phyloP scores from a whole-genome alignment of 2,113 vertebrate species.

The Cephalopholis sonnerati region DNA sequence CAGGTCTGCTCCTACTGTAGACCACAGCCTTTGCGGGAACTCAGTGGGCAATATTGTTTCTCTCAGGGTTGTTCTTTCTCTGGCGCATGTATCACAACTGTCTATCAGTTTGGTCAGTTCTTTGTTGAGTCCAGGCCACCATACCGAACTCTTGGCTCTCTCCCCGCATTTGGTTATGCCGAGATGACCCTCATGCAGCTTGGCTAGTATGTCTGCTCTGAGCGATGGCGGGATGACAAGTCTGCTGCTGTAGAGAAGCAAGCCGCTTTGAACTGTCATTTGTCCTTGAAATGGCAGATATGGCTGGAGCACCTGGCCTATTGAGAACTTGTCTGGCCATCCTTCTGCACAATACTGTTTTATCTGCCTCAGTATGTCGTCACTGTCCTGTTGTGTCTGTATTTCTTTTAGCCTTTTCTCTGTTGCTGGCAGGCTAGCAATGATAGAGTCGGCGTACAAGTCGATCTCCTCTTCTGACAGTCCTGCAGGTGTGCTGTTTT shows the following conservation, averaged over 20 bases:
- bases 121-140: constrained; percentile 41
- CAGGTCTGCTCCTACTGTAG: constrained; percentile 34
- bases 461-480: no score
- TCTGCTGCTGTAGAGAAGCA: not conserved
- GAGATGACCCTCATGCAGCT: not conserved
- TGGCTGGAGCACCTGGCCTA: not conserved
- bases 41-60: constrained; percentile 18
- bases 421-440: no score
- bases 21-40: constrained; percentile 9
- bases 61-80: constrained; percentile 3
- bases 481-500: no score
- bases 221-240: not conserved
- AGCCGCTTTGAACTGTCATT: not conserved
- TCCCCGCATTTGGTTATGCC: not conserved
- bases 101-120: constrained; percentile 14
- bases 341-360: not conserved
- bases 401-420: no score
- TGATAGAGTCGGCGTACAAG: no score
- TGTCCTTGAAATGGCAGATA: constrained; percentile 2
- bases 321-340: not conserved
- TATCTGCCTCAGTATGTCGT: not conserved
- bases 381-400: not conserved
- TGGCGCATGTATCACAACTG: constrained; percentile 23
- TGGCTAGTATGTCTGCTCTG: not conserved
- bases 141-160: not conserved